phyloP scores from a whole-genome alignment of 2,888 invertebrate genomes.

The Tricholauxania praeusta region DNA sequence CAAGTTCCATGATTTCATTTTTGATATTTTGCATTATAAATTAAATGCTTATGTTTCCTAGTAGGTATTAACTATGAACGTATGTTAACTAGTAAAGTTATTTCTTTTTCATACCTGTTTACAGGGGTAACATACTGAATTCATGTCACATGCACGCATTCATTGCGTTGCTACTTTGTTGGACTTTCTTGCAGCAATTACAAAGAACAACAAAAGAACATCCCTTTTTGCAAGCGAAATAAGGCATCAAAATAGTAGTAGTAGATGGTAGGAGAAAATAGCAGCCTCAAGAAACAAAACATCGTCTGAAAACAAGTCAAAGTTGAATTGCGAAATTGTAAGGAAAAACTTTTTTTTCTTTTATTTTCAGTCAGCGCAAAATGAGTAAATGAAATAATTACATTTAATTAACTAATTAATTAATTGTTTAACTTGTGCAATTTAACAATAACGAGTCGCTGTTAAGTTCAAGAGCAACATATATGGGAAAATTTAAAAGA shows the following conservation, averaged over 20 bases:
- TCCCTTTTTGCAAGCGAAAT: background rate
- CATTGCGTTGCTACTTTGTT: background rate
- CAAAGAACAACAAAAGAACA: slow-evolving; percentile 28
- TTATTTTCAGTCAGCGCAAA: background rate
- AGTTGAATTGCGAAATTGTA: background rate
- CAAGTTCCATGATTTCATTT: too few species aligned
- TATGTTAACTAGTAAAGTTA: too few species aligned
- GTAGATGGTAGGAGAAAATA: background rate
- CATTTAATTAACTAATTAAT: slow-evolving; percentile 35
- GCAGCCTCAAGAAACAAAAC: slow-evolving; percentile 7
- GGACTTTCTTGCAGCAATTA: slow-evolving; percentile 26
- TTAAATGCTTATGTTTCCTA: too few species aligned
- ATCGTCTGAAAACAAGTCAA: background rate
- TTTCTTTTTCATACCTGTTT: too few species aligned
- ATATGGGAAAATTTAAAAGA: background rate
- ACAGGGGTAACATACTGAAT: background rate
- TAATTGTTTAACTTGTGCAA: slow-evolving; percentile 28
- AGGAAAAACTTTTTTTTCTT: background rate
- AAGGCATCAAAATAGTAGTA: background rate
- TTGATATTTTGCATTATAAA: too few species aligned
- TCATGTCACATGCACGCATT: slow-evolving; percentile 21
- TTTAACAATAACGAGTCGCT: background rate
- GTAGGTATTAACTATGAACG: too few species aligned
- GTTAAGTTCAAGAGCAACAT: slow-evolving; percentile 22
- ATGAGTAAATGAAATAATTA: slow-evolving; percentile 29